These are phyloP conservation scores for Sternarchorhynchus goeldii DNA, from an alignment of 2,797 vertebrate genomes.

Conservation along the genomic window DNA sequence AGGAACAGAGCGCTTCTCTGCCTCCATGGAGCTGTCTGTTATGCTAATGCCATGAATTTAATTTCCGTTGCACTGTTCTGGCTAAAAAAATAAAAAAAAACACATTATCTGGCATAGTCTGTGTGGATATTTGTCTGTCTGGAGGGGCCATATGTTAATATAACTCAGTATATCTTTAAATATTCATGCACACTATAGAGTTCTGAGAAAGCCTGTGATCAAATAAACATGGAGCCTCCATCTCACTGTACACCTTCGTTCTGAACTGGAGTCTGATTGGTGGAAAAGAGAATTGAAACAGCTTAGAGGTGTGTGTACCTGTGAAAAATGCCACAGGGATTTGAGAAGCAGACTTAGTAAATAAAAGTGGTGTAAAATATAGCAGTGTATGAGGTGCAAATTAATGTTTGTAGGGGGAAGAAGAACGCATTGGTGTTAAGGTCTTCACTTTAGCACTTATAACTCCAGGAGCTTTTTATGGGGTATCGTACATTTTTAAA, in stretches of 20 bases:
- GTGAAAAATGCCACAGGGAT: neutral
- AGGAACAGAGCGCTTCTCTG: conserved; percentile 35
- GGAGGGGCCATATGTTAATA: conserved; percentile 46
- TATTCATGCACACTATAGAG: conserved; percentile 40
- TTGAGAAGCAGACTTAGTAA: conserved; percentile 12
- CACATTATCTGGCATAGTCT: conserved; percentile 44
- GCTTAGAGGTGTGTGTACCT: neutral
- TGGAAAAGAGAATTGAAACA: neutral
- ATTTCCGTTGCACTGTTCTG: conserved; percentile 52
- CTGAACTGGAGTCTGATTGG: neutral
- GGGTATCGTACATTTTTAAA: neutral
- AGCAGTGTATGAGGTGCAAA: conserved; percentile 18
- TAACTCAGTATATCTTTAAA: conserved; percentile 34
- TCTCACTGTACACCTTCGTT: neutral
- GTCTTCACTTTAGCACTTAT: neutral
- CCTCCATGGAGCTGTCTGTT: conserved; percentile 43
- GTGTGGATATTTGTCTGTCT: conserved; percentile 48
- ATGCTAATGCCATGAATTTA: conserved; percentile 58
- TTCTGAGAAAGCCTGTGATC: conserved; percentile 22
- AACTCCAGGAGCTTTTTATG: neutral
- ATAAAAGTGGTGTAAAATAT: conserved; percentile 15
- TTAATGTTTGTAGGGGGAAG: neutral
- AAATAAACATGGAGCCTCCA: conserved; percentile 3
- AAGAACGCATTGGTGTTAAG: neutral
- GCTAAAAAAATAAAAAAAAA: conserved; percentile 50